Evolutionary conservation across 2,797 vertebrate genomes (phyloP).

Genomic region (Characodon lateralis): DNA sequence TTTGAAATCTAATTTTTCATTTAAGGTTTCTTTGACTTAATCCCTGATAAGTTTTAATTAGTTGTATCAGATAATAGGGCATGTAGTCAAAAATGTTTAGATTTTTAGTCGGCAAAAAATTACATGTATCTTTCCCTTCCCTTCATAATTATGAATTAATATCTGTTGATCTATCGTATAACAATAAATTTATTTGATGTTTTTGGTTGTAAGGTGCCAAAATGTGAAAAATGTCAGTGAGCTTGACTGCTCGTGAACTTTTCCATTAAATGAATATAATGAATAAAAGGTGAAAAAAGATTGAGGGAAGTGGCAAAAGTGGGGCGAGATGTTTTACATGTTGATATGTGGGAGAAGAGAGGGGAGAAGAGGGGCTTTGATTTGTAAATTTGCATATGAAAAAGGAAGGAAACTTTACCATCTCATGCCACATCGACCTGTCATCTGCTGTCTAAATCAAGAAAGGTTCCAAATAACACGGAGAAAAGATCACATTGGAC

Average conservation of each 20-base stretch:
- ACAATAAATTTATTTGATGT: neutral
- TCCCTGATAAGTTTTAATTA: neutral
- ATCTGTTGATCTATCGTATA: neutral
- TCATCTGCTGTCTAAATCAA: conserved; percentile 10
- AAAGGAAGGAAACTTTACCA: conserved; percentile 15
- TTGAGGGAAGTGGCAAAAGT: conserved; percentile 29
- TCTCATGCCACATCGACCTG: conserved; percentile 1
- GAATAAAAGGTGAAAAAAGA: conserved; percentile 16
- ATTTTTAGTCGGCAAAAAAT: neutral
- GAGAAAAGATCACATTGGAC: neutral
- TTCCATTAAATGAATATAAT: conserved; percentile 37
- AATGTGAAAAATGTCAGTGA: neutral
- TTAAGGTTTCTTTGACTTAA: neutral
- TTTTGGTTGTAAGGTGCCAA: neutral
- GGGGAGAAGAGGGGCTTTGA: neutral
- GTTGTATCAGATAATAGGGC: neutral
- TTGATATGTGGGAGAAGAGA: neutral
- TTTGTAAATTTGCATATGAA: conserved; percentile 23
- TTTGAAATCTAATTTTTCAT: neutral
- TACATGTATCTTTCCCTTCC: neutral
- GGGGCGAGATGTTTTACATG: conserved; percentile 24
- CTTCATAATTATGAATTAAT: neutral
- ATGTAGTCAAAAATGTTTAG: neutral
- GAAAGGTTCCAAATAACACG: neutral
- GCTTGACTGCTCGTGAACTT: conserved; percentile 18